Base-by-base conservation (phyloP, 1,140 invertebrate genomes). In the Saccostrea cuccullata region DNA sequence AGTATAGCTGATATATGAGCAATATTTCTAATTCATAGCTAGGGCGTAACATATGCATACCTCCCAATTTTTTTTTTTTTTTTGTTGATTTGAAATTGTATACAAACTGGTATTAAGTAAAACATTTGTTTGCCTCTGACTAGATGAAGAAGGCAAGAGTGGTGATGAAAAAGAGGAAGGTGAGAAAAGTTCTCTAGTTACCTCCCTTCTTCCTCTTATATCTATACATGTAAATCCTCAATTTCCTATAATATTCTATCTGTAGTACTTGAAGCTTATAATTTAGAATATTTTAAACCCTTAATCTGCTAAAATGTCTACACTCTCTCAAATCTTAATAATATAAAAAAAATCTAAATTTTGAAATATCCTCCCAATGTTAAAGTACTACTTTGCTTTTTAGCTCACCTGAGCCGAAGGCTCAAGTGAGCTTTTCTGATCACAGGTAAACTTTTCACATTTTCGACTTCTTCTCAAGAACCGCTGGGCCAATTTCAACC, bases 111-210 rank as follows among this genome's bases (percentile, higher is more conserved):
- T 47, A 47, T 47, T 47, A 47, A 47, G 70, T 73, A 73, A 73
- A 73, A 73, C 70, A 30, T 73, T 73, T 73, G 70, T 73, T 73
- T 73, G 70, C 23, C 86, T 87, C 64, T 84, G 60, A 84, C 73
- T 88, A 88, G 87, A 88, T 85, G 87, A 88, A 13, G 82, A 84
- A 55, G 86, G 83, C 55, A 82, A 87, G 36, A 85, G 84, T 67
- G 86, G 83, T 70, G 84, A 88, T 55, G 86, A 87, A 55, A 73
- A 82, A 36, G 87, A 88, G 83, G 82, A 67, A 84, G 87, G 87
- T 88, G 83, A 88, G 87, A 82, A 26, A 17, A 23, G 9, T n/a
- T 67, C 60, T 64, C 13, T 67, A 67, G 82, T 82, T 87, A 82
- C 67, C 64, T 86, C 85, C 85, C 85, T 9, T 86, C 23, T n/a